These are phyloP conservation scores for Laterallus jamaicensis DNA, from an alignment of 2,113 vertebrate species.

Conservation along the genomic window DNA sequence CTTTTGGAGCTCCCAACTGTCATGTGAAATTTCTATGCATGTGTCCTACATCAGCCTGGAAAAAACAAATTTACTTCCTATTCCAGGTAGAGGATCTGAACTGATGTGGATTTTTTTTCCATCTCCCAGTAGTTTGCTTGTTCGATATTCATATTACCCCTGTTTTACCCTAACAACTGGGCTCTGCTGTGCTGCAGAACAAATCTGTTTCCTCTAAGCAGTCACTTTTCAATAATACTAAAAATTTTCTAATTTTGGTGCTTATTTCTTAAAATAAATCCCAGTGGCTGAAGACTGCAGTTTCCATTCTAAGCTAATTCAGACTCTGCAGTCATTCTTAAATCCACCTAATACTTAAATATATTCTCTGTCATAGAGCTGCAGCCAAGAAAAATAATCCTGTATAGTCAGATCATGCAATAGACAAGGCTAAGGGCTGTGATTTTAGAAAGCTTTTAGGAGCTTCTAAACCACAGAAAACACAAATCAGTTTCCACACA, in stretches of 20 bases:
- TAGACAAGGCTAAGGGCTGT: neutral
- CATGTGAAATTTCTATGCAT: neutral
- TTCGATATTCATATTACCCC: neutral
- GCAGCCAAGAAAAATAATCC: neutral
- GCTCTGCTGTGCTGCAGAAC: neutral
- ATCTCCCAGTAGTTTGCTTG: neutral
- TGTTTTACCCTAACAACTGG: neutral
- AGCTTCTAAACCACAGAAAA: neutral
- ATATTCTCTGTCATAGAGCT: neutral
- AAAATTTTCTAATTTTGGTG: neutral
- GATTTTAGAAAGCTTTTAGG: neutral
- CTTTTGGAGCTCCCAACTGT: neutral
- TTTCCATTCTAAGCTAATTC: neutral
- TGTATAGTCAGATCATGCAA: neutral
- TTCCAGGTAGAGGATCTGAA: neutral
- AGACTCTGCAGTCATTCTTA: neutral
- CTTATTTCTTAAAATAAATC: neutral
- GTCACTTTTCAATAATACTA: neutral
- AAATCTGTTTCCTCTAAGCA: neutral
- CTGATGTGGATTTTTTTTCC: neutral
- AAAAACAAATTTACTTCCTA: neutral
- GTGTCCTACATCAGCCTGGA: neutral
- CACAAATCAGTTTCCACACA: neutral
- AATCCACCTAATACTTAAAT: neutral
- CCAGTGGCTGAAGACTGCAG: neutral